Base-by-base conservation (phyloP, 2,113 vertebrate genomes). In the Excalfactoria chinensis region DNA sequence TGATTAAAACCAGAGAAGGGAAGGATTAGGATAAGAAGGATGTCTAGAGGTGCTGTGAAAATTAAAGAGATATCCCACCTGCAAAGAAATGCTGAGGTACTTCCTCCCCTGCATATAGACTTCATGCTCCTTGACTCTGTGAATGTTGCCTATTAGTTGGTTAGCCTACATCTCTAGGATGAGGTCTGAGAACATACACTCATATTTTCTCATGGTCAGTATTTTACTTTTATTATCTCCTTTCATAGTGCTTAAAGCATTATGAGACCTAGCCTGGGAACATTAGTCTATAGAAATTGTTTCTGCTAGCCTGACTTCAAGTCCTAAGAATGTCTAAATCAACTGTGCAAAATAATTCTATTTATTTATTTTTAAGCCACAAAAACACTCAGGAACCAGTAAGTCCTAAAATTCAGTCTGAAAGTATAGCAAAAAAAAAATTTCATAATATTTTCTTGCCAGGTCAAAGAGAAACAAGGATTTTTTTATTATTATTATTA, bases 181-280 rank as follows among this genome's bases (percentile, higher is more conserved):
- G 46, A 86, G 21, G 22, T 51, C 56, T 77, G 86, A 73, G 64
- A 73, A 80, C 16, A 70, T 4, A 63, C 3, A 34, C 34, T 64
- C 43, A 13, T 0, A 0, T 71, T 74, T 86, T 62, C 84, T 60
- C 25, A 58, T 22, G 60, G 56, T 8, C 9, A 18, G 10, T 14
- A 34, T 82, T 92, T 89, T 43, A 68, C 59, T 86, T 93, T 89
- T 87, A 82, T 53, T 78, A 4, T 32, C 48, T 86, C 30, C 40
- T 87, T 84, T 75, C 3, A 1, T 5, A 8, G 48, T 58, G 62
- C 58, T 86, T 71, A 64, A 88, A 69, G 28, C 37, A 63, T 77
- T 86, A 40, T 26, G 74, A 81, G 81, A 68, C 63, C 86, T 32
- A 78, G n/a, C n/a, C 75, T 75, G 81, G 40, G 25, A 75, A 35